Evolutionary conservation across 2,113 vertebrate genomes (phyloP).

Genomic region (Dermatemys mawii): DNA sequence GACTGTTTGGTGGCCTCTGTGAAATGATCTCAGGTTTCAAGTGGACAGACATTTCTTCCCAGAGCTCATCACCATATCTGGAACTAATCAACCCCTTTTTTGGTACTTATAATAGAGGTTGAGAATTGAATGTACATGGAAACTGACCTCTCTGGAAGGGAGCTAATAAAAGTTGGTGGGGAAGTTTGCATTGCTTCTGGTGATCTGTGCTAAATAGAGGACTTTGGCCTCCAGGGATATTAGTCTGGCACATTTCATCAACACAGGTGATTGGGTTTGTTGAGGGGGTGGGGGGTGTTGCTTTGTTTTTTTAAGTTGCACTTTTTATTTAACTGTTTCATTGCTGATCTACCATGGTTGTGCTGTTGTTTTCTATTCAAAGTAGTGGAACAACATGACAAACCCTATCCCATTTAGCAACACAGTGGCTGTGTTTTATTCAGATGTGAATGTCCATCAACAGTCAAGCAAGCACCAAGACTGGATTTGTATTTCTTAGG

Average conservation of each 20-base stretch:
- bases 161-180: not conserved
- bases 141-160: not conserved
- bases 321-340: not conserved
- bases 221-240: not conserved
- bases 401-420: not conserved
- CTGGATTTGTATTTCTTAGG: not conserved
- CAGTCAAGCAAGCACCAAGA: not conserved
- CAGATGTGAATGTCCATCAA: not conserved
- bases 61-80: not conserved
- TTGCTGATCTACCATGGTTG: not conserved
- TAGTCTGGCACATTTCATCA: not conserved
- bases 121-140: not conserved
- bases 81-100: not conserved
- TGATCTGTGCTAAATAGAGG: not conserved
- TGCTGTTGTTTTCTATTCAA: not conserved
- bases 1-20: not conserved
- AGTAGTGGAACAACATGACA: not conserved
- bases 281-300: no score
- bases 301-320: not conserved
- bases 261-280: accelerated
- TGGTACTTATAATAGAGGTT: not conserved
- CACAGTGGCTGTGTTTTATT: not conserved
- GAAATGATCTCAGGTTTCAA: not conserved
- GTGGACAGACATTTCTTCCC: not conserved
- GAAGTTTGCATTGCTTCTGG: not conserved